A percentile compares a stretch with the other conserved stretches of the same genome.
phyloP scores from a whole-genome alignment of 2,888 invertebrate genomes.

The Petrolisthes cinctipes region DNA sequence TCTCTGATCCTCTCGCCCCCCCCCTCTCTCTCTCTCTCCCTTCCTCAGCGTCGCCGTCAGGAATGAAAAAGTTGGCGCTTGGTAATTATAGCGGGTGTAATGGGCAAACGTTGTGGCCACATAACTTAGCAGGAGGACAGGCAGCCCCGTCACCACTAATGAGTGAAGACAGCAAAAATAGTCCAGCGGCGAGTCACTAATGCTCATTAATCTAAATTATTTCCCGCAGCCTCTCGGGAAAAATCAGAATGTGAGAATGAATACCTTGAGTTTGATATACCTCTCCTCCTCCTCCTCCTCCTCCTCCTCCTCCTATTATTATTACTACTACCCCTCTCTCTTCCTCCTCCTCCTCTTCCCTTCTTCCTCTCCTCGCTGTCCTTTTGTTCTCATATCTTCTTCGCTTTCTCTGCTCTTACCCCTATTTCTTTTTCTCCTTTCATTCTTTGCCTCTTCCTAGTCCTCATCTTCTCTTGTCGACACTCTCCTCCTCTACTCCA shows the following conservation, averaged over 20 bases:
- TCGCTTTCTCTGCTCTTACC: slow-evolving; percentile 31
- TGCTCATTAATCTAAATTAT: slow-evolving; percentile 55
- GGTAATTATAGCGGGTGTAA: slow-evolving; percentile 46
- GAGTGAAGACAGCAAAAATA: slow-evolving; percentile 36
- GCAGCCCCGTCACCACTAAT: slow-evolving; percentile 29
- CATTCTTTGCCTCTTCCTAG: background rate
- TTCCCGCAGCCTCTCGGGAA: slow-evolving; percentile 13
- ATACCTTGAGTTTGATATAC: slow-evolving; percentile 41
- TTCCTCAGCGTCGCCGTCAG: background rate
- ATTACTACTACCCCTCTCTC: background rate
- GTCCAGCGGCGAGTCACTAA: slow-evolving; percentile 34
- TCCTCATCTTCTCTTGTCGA: background rate
- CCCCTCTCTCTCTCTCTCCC: background rate
- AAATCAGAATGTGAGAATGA: slow-evolving; percentile 53
- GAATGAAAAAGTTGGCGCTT: background rate
- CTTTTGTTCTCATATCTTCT: background rate
- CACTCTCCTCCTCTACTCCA: slow-evolving; percentile 6
- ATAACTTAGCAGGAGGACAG: slow-evolving; percentile 37
- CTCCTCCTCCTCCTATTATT: background rate
- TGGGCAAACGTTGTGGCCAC: slow-evolving; percentile 46
- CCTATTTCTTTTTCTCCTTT: slow-evolving; percentile 1
- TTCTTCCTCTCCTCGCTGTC: background rate
- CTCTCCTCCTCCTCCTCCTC: background rate
- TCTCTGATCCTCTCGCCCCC: background rate
- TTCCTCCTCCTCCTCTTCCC: background rate